Base-by-base conservation (phyloP, 2,888 invertebrate genomes). In the Hypercompe scribonia region DNA sequence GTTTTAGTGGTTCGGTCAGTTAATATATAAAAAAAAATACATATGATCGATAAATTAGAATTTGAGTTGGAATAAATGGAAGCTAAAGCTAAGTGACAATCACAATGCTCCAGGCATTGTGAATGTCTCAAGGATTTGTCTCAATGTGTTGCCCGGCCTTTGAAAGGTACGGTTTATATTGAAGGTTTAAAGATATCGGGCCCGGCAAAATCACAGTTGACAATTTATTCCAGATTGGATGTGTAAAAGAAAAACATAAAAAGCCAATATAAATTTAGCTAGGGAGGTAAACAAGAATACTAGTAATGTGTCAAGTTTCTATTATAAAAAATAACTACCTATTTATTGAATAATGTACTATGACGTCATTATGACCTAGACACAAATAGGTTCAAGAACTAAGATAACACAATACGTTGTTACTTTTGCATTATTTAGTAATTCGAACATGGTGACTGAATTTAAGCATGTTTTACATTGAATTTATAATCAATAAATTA, bases 351-450 rank as follows among this genome's bases (percentile, higher is more conserved):
- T 61, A 28, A 64, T 34, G 33, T 70, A 18, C n/a, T 31, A 65
- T 72, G 67, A 72, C 34, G 67, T 65, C 61, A 70, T 65, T 68
- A 54, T 77, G 80, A 71, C 80, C 82, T 82, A 80, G 80, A 78
- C 80, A 77, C 54, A 28, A 70, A 78, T 69, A 72, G 28, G 73
- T 75, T n/a, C 61, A 58, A 71, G 65, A 36, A 39, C n/a, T 15
- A 31, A 66, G 66, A 61, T 66, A 66, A 58, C 61, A 61, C 31
- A 36, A 50, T 50, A 24, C 50, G 18, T 24, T 24, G 54, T n/a
- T n/a, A 31, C n/a, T 54, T 34, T 24, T 34, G 31, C 21, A 46
- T 66, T 31, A 66, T 7, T 42, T 66, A 31, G 31, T 66, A 46
- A 31, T 24, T 66, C 18, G 42, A 46, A 66, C 7, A 21, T 24